Evolutionary conservation across 2,888 invertebrate species (phyloP).

Genomic region (Parnassius smintheus): DNA sequence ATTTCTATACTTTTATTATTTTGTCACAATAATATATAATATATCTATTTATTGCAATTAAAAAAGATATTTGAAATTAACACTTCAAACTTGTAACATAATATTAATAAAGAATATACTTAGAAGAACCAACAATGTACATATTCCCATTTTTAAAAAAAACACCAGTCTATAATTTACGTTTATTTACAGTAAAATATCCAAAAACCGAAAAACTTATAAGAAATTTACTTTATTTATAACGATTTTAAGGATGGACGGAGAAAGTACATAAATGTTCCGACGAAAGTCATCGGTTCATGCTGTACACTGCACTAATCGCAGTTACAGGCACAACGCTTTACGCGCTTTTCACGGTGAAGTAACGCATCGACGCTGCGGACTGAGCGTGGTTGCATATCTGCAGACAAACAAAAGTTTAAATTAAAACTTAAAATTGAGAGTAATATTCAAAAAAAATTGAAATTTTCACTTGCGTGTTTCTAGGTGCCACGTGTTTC

Average conservation of each 20-base stretch:
- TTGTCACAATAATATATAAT: conserved; percentile 3
- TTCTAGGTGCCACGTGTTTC: no score
- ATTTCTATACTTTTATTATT: no score
- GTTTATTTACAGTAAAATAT: conserved; percentile 37
- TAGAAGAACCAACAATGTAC: conserved; percentile 20
- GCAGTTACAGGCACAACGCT: conserved; percentile 89
- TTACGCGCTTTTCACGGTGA: conserved; percentile 84
- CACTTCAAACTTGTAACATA: conserved; percentile 5
- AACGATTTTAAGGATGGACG: conserved; percentile 34
- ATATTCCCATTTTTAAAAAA: conserved; percentile 27
- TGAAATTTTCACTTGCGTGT: no score
- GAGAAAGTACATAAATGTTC: conserved; percentile 32
- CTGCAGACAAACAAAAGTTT: conserved; percentile 69
- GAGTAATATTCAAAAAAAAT: no score
- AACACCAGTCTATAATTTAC: conserved; percentile 29
- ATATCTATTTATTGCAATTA: conserved; percentile 30
- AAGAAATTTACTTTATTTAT: conserved; percentile 27
- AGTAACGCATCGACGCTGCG: conserved; percentile 81
- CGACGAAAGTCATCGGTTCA: conserved; percentile 37
- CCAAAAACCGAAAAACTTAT: conserved; percentile 38
- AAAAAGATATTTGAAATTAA: conserved; percentile 21
- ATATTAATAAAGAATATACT: conserved; percentile 13
- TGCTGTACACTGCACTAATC: conserved; percentile 55
- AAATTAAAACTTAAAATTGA: no score
- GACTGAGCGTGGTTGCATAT: conserved; percentile 88